Percentiles rank a stretch among this genome's conserved stretches.
These are phyloP conservation scores for Drosophila diplacantha DNA, from an alignment of 2,888 invertebrate species.

Conservation along the genomic window DNA sequence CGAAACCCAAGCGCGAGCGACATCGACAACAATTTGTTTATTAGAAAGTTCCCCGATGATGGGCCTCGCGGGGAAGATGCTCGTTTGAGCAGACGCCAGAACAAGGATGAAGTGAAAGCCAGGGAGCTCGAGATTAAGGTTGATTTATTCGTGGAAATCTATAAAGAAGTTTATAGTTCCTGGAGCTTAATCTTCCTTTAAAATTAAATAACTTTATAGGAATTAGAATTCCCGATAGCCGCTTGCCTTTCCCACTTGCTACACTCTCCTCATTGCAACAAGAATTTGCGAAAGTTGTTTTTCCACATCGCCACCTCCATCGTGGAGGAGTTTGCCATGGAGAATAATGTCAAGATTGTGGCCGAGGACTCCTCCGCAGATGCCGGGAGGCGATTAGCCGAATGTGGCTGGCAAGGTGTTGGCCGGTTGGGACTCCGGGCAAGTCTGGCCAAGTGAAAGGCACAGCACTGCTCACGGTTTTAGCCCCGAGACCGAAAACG, in stretches of 20 bases:
- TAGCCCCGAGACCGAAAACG: conserved; percentile 37
- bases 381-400: conserved; percentile 50
- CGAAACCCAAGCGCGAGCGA: conserved; percentile 42
- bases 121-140: not conserved
- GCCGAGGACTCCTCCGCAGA: conserved; percentile 37
- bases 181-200: not conserved
- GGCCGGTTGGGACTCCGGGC: conserved; percentile 16
- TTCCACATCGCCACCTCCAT: conserved; percentile 16
- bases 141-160: not conserved
- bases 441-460: conserved; percentile 58
- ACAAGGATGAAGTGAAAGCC: conserved; percentile 21
- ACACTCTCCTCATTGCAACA: not conserved
- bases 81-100: conserved; percentile 2
- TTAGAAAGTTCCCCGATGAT: conserved; percentile 49
- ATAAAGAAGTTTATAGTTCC: not conserved
- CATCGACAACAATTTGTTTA: conserved; percentile 36
- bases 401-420: conserved; percentile 41
- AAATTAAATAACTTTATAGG: not conserved
- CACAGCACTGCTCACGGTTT: conserved; percentile 62
- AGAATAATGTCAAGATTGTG: conserved; percentile 28
- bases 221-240: conserved; percentile 4
- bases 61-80: conserved; percentile 5
- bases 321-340: conserved; percentile 7
- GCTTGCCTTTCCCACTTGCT: conserved; percentile 5
- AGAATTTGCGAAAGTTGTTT: conserved; percentile 43